Base-by-base conservation (phyloP, 2,113 vertebrate species). In the Sturnus vulgaris region DNA sequence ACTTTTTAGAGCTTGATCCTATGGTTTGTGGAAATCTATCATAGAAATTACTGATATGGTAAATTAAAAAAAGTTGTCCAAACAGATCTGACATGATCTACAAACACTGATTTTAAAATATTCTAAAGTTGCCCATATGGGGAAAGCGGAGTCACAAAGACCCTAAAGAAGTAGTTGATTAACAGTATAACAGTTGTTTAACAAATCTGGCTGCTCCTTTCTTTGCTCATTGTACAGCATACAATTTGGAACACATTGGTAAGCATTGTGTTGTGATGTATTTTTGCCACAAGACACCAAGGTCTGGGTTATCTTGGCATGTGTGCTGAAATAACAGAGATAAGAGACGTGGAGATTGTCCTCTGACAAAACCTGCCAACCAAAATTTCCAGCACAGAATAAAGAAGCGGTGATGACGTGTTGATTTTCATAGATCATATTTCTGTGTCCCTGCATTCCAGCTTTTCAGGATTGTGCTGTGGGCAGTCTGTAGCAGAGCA, bases 371-470 rank as follows among this genome's bases (percentile, higher is more conserved):
- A 50, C 25, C 28, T 20, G 7, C 39, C 70, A 52, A 31, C 27
- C 10, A 44, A 13, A 24, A 50, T 68, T 86, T 72, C 23, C 35
- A 47, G 1, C 1, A 11, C 31, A 86, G 20, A 44, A 56, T 56
- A 70, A 60, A 50, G 55, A 39, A 87, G n/a, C 13, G 27, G 12
- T 17, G 39, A 64, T 21, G 15, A n/a, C 1, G 0, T 25, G 9
- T 42, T 39, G 18, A 28, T 85, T 92, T 81, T 78, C 15, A 21
- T 14, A 69, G 23, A 59, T 19, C 4, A 0, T 23, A 19, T 22
- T 90, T 59, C 50, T 30, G 3, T 77, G 44, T 50, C 1, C 0
- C n/a, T 33, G 35, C 0, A 0, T 42, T 69, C 23, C 80, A 91
- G 17, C 24, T 47, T 21, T 61, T 56, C 30, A 52, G 40, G n/a